These are phyloP conservation scores for Morus bassanus DNA, from an alignment of 2,797 vertebrate genomes.

Conservation along the genomic window DNA sequence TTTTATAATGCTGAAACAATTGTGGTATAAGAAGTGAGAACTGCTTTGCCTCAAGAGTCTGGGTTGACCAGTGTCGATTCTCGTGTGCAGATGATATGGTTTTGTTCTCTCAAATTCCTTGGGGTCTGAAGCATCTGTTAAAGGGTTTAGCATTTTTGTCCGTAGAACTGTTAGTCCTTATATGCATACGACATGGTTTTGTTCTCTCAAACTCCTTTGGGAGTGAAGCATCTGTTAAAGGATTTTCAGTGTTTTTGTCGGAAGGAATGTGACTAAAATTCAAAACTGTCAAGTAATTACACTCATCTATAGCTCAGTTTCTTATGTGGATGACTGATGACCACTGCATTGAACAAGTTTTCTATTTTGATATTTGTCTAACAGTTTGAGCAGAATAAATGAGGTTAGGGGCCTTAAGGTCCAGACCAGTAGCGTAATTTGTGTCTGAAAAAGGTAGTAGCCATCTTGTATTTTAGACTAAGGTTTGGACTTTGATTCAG, in stretches of 20 bases:
- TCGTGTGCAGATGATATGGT: not conserved
- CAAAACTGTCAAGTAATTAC: not conserved
- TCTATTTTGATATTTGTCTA: not conserved
- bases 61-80: not conserved
- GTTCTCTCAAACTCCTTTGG: not conserved
- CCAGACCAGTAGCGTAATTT: not conserved
- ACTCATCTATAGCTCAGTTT: not conserved
- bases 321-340: not conserved
- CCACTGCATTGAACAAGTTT: not conserved
- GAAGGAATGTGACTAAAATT: not conserved
- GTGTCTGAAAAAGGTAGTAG: not conserved
- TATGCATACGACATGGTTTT: not conserved
- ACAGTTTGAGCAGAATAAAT: not conserved
- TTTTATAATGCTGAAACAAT: not conserved
- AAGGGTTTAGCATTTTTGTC: not conserved
- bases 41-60: not conserved
- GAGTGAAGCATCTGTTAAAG: not conserved
- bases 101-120: not conserved
- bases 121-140: constrained; percentile 4
- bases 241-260: not conserved
- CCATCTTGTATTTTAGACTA: not conserved
- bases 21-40: not conserved
- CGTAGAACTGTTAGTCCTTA: not conserved
- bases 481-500: not conserved
- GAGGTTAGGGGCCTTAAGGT: not conserved